Evolutionary conservation across 2,888 invertebrate species (phyloP).

Genomic region (Cheilosia vulpina): DNA sequence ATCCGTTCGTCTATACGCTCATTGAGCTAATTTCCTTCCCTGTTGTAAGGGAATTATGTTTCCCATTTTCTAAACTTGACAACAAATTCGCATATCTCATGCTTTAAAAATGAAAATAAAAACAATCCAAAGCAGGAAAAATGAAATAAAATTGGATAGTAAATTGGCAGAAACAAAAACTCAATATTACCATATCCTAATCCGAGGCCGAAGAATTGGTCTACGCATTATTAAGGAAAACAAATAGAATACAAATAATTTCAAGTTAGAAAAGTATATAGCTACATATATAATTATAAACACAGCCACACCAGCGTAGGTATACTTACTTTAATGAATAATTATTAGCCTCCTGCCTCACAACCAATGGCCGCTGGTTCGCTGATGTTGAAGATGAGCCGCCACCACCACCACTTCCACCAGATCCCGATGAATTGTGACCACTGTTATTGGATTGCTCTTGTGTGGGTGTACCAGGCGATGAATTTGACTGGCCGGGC

Average conservation of each 20-base stretch:
- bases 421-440: conserved; percentile 75
- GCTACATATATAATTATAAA: too few relatives aligned
- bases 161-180: conserved; percentile 23
- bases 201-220: conserved; percentile 95
- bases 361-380: conserved; percentile 86
- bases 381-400: conserved; percentile 77
- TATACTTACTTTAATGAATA: conserved; percentile 91
- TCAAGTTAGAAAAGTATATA: conserved; percentile 24
- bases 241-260: conserved; percentile 42
- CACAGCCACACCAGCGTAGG: background rate
- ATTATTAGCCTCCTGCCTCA: conserved; percentile 91
- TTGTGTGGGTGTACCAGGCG: conserved; percentile 89
- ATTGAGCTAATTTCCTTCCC: too few relatives aligned
- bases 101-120: conserved; percentile 33
- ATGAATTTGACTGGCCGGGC: conserved; percentile 82
- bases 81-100: conserved; percentile 16
- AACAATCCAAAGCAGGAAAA: conserved; percentile 30
- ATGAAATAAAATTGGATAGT: conserved; percentile 2
- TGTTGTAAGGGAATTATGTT: too few relatives aligned
- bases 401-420: conserved; percentile 14
- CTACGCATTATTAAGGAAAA: conserved; percentile 82
- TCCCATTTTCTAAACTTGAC: too few relatives aligned
- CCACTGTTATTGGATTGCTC: conserved; percentile 84
- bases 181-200: conserved; percentile 93
- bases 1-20: too few relatives aligned